Base-by-base conservation (phyloP, 2,888 invertebrate genomes). In the Cerastis rubricosa region DNA sequence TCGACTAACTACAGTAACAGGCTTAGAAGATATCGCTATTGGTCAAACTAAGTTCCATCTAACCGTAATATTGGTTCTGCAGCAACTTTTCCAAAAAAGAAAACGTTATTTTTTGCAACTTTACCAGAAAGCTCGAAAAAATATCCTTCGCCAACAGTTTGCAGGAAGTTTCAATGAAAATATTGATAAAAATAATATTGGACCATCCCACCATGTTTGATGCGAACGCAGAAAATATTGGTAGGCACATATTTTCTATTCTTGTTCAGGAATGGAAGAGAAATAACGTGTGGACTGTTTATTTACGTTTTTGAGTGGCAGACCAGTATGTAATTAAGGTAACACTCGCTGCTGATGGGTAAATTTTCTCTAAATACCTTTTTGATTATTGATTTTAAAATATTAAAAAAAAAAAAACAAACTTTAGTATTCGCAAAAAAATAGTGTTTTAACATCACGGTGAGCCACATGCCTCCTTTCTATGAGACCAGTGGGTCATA, bases 171-270 rank as follows among this genome's bases (percentile, higher is more conserved):
- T 25, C 35, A 71, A 75, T 51, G 59, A 82, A 81, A 82, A 85
- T 82, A 85, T 85, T 68, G 70, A 35, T 75, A 71, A 71, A 74
- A 74, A 82, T 80, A 82, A 74, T 82, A 81, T 84, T 80, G 67
- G 35, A 17, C 71, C 59, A 67, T 61, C 29, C 54, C 59, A 64
- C 45, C 12, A 54, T 68, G 67, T 83, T 75, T 72, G 71, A 49
- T 68, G 80, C 59, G 69, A 35, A 59, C 69, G 66, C 71, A 51
- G 64, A 75, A 40, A 47, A 81, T 65, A 67, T 80, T 78, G 74
- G 25, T 65, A 14, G 81, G 61, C 57, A 67, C 45, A 84, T 51
- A 80, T 84, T 74, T 74, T 66, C 66, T 73, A 54, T 66, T 54
- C 65, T 43, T 49, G 59, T 68, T 73, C 80, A 43, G 57, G n/a